Evolutionary conservation across 1,140 invertebrate species (phyloP).

Genomic region (Rhynchophorus ferrugineus): DNA sequence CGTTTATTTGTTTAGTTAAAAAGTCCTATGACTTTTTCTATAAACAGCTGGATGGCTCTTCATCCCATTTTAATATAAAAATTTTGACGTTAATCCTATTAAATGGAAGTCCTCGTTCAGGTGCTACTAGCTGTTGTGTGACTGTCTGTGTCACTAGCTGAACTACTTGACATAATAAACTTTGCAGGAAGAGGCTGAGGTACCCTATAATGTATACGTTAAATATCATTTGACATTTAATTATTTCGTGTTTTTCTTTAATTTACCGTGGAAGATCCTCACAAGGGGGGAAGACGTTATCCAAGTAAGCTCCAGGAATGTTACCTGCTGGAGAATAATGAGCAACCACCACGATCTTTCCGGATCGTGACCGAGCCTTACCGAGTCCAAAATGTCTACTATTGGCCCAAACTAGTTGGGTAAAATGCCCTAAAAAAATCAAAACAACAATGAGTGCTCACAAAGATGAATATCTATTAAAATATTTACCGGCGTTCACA

Average conservation of each 20-base stretch:
- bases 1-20: too few species aligned
- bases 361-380: slow-evolving; percentile 65
- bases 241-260: not conserved
- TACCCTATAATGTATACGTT: slow-evolving; percentile 6
- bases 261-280: slow-evolving; percentile 25
- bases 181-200: slow-evolving; percentile 10
- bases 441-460: not conserved
- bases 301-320: slow-evolving; percentile 63
- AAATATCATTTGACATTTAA: not conserved
- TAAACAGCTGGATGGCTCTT: too few species aligned
- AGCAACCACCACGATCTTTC: slow-evolving; percentile 71
- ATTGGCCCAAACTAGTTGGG: slow-evolving; percentile 81
- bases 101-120: not conserved
- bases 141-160: slow-evolving; percentile 11
- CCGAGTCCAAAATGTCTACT: slow-evolving; percentile 75
- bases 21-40: too few species aligned
- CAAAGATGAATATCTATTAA: not conserved
- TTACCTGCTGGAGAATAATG: slow-evolving; percentile 76
- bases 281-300: slow-evolving; percentile 64
- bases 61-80: too few species aligned
- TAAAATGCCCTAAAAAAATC: slow-evolving; percentile 68
- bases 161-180: slow-evolving; percentile 7
- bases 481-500: slow-evolving; percentile 63
- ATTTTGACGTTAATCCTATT: too few species aligned
- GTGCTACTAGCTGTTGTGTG: slow-evolving; percentile 9